Evolutionary conservation across 2,113 vertebrate genomes (phyloP).

Genomic region (Heterotilapia buettikoferi): DNA sequence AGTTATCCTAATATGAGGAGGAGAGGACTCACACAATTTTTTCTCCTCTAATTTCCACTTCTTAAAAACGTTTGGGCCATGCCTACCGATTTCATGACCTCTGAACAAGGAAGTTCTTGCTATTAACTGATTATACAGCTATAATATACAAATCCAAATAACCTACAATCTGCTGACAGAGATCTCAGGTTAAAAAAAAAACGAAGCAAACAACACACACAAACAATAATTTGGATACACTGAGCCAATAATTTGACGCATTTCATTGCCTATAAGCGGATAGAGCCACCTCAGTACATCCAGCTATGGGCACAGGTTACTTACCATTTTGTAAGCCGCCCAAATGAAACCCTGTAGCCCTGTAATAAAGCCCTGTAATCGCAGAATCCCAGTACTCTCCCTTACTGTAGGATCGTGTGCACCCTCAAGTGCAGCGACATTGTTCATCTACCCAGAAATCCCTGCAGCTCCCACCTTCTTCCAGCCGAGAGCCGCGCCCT

Average conservation of each 20-base stretch:
- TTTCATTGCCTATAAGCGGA: not conserved
- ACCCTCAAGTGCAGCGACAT: not conserved
- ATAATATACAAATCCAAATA: not conserved
- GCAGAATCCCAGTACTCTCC: not conserved
- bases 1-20: not conserved
- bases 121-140: not conserved
- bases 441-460: constrained; percentile 19
- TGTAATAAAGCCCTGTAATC: not conserved
- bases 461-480: constrained; percentile 1
- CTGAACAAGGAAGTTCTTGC: not conserved
- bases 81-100: not conserved
- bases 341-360: not conserved
- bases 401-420: not conserved
- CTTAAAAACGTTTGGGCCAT: not conserved
- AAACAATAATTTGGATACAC: not conserved
- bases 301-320: not conserved
- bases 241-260: not conserved
- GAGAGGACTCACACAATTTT: not conserved
- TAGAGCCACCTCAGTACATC: not conserved
- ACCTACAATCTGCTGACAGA: not conserved
- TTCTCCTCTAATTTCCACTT: not conserved
- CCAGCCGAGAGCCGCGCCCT: not conserved
- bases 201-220: not conserved
- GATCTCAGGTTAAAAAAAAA: not conserved
- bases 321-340: constrained; percentile 50